These are phyloP conservation scores for Amphiprion ocellaris DNA, from an alignment of 2,113 vertebrate species.

Conservation along the genomic window DNA sequence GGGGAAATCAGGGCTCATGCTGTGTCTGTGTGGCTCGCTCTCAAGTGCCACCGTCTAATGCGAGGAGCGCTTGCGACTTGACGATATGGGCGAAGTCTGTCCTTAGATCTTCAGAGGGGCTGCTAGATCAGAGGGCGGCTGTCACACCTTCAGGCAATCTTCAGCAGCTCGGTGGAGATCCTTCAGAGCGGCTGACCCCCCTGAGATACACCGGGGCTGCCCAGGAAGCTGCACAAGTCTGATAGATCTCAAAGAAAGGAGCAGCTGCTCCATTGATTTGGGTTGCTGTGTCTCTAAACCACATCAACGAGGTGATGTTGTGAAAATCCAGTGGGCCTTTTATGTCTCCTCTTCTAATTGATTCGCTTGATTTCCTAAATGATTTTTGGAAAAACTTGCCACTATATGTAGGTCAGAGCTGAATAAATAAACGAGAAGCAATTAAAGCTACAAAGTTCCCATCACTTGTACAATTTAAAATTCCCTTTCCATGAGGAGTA, in stretches of 20 bases:
- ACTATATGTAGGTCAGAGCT: constrained; percentile 60
- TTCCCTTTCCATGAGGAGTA: constrained; percentile 38
- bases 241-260: constrained; percentile 58
- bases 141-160: constrained; percentile 73
- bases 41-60: constrained; percentile 70
- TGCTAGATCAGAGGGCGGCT: constrained; percentile 74
- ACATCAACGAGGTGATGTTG: constrained; percentile 39
- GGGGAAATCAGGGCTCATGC: constrained; percentile 39
- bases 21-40: constrained; percentile 53
- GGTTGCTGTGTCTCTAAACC: constrained; percentile 45
- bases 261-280: constrained; percentile 55
- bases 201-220: constrained; percentile 54
- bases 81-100: constrained; percentile 46
- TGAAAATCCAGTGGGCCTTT: constrained; percentile 35
- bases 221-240: constrained; percentile 45
- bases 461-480: constrained; percentile 47
- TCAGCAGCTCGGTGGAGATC: constrained; percentile 49
- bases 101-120: constrained; percentile 78
- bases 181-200: constrained; percentile 67
- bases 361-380: constrained; percentile 60
- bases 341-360: constrained; percentile 60
- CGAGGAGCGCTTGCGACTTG: constrained; percentile 38
- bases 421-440: constrained; percentile 49
- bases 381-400: constrained; percentile 41
- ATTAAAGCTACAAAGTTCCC: constrained; percentile 48